Base-by-base conservation (phyloP, 2,888 invertebrate species). In the Tortricodes alternella region DNA sequence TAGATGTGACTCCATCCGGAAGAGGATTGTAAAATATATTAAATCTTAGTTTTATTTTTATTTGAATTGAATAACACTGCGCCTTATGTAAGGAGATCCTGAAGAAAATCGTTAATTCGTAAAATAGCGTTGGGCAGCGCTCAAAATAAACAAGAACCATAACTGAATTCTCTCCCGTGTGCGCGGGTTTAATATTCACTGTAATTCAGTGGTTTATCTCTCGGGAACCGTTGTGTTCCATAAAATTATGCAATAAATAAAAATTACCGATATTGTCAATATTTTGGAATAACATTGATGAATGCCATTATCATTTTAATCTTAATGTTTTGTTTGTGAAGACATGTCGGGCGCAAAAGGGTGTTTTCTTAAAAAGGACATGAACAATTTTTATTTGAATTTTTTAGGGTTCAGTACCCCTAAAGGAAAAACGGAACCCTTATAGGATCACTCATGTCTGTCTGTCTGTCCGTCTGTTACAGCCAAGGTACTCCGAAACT, bases 141-240 rank as follows among this genome's bases (percentile, higher is more conserved):
- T 46, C 32, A 39, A 53, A 53, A 46, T 39, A 39, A 38, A 23
- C 29, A 46, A 53, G 46, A 46, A 38, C 43, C 46, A 38, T 46
- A 53, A 53, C 46, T 46, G 37, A 46, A 46, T 53, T 38, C 37
- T 44, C 44, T 53, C 16, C 46, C 46, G 38, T 53, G 38, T 46
- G 37, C 32, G 46, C 38, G n/a, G 39, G 46, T 46, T 53, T 39
- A 46, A 53, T 46, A 53, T 46, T 46, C 53, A 46, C 38, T 46
- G 38, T 46, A 46, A 53, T 46, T 46, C 38, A 53, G 53, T 46
- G 32, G 53, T 53, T 53, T 46, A 38, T 46, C 53, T 46, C 46
- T 15, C 11, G 46, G 53, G 23, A 23, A 38, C n/a, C 29, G 53
- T 39, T 38, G 11, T 21, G 27, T 37, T 18, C 13, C 32, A 38